phyloP scores from a whole-genome alignment of 2,113 vertebrate species.

The Xyrauchen texanus region DNA sequence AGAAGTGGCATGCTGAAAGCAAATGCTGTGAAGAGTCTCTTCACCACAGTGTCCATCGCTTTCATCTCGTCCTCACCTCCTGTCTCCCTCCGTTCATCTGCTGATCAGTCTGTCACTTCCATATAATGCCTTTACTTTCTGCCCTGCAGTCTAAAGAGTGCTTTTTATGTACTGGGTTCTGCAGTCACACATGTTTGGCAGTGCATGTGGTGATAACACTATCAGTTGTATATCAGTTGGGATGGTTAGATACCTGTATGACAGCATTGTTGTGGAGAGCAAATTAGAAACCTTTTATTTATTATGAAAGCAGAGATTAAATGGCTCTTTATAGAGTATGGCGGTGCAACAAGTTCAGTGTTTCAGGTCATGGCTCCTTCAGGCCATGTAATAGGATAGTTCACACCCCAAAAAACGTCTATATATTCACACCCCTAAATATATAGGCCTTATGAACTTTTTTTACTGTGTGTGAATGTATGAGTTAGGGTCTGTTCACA shows the following conservation, averaged over 20 bases:
- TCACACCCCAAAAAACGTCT: too few species aligned
- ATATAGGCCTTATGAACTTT: too few species aligned
- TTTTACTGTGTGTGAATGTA: too few species aligned
- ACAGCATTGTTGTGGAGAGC: background rate
- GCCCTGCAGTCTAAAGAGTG: slow-evolving; percentile 1
- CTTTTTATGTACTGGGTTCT: background rate
- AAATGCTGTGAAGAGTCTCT: slow-evolving; percentile 14
- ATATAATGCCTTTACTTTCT: slow-evolving; percentile 3
- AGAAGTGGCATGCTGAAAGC: slow-evolving; percentile 8
- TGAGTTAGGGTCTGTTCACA: too few species aligned
- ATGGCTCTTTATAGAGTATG: background rate
- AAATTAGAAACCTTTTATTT: background rate
- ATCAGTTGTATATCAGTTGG: slow-evolving; percentile 12
- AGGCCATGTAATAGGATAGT: too few species aligned
- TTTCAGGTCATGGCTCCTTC: background rate
- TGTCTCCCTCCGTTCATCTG: background rate
- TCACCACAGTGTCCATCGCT: slow-evolving; percentile 15
- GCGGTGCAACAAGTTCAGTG: background rate
- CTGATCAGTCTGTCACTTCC: slow-evolving; percentile 16
- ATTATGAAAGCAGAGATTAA: too few species aligned
- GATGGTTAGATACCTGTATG: background rate
- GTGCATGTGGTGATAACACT: background rate
- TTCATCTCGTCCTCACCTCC: slow-evolving; percentile 25
- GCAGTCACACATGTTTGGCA: background rate
- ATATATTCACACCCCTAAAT: too few species aligned